A percentile compares a stretch with the other conserved stretches of the same genome.
Conservation (phyloP, 2,113 vertebrate species). For the Neoarius graeffei region DNA sequence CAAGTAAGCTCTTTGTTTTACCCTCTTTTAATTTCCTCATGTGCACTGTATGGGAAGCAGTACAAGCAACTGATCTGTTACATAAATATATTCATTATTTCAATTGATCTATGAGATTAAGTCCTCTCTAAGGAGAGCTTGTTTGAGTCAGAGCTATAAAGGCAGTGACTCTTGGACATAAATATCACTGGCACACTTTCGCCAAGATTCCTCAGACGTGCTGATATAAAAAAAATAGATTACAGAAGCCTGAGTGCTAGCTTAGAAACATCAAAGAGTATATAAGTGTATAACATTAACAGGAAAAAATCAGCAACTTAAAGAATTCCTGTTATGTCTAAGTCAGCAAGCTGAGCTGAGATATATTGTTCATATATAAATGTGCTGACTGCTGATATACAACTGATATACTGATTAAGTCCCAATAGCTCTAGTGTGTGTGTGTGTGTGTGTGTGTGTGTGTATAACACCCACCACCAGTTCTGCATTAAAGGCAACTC, state of each 20-base stretch:
- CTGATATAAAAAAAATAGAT: not conserved
- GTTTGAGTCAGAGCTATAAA: conserved; percentile 2
- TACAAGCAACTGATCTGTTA: conserved; percentile 37
- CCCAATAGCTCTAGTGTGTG: conserved; percentile 14
- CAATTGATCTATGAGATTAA: conserved; percentile 57
- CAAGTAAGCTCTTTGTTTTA: conserved; percentile 42
- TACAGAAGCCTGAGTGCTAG: not conserved
- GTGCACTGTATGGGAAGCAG: conserved; percentile 29
- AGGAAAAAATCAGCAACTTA: conserved; percentile 36
- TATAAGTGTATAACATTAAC: not conserved
- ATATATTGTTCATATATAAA: conserved; percentile 29
- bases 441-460: conserved; percentile 41
- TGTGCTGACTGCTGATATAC: conserved; percentile 33
- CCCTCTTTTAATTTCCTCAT: conserved; percentile 44
- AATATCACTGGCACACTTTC: conserved; percentile 19
- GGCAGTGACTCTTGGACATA: not conserved
- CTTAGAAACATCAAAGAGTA: conserved; percentile 36
- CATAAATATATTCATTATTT: conserved; percentile 62
- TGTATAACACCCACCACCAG: conserved; percentile 32
- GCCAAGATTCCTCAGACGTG: not conserved
- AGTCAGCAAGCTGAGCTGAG: conserved; percentile 56
- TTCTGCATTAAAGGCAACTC: conserved; percentile 44
- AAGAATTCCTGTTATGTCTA: conserved; percentile 47
- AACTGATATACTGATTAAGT: conserved; percentile 49
- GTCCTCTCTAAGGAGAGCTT: conserved; percentile 42